Conservation (phyloP, 2,797 vertebrate genomes). For the Lemur catta region DNA sequence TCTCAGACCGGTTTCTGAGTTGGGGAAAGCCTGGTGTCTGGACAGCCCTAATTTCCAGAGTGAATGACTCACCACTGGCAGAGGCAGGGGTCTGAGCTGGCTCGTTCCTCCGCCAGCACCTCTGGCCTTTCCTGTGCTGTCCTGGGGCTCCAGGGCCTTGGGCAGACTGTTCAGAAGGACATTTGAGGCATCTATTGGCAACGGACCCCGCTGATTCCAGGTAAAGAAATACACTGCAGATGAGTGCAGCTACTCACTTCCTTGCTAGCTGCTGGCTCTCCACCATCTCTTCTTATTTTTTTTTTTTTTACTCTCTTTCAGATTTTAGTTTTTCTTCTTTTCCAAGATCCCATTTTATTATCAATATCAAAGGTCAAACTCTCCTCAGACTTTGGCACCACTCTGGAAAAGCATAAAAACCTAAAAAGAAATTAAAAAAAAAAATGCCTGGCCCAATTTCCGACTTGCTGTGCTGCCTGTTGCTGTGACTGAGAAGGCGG, state of each 20-base stretch:
- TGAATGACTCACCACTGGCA: neutral
- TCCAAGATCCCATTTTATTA: neutral
- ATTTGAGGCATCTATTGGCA: neutral
- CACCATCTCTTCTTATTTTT: neutral
- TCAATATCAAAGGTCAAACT: neutral
- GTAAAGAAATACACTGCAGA: neutral
- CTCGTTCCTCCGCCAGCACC: neutral
- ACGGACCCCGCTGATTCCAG: neutral
- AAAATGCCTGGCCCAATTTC: neutral
- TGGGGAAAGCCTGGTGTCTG: no score
- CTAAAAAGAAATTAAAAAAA: neutral
- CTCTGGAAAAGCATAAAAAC: neutral
- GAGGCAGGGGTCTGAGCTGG: neutral
- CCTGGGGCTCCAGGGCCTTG: neutral
- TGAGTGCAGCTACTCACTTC: neutral
- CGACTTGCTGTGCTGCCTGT: neutral
- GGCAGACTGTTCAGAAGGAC: fast-evolving
- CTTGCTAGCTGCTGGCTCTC: neutral
- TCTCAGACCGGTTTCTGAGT: neutral
- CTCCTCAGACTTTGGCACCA: neutral
- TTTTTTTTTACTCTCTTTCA: neutral
- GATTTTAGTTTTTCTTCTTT: neutral
- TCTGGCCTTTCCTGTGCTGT: neutral
- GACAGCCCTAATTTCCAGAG: neutral
- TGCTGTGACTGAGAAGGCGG: neutral